These are phyloP conservation scores for Crepidodera aurea DNA, from an alignment of 2,888 invertebrate species.

Conservation along the genomic window DNA sequence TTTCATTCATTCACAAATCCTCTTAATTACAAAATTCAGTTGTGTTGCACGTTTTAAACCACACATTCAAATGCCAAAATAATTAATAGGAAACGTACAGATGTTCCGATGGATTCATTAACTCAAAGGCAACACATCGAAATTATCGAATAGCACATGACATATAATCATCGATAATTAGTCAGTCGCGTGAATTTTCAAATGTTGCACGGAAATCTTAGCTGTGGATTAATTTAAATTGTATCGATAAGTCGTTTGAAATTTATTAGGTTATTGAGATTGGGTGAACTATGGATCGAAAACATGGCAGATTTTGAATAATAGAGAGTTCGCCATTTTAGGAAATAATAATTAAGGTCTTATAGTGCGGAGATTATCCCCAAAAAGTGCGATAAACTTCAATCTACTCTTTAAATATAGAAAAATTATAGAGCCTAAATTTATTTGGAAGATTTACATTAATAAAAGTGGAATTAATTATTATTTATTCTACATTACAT, in stretches of 20 bases:
- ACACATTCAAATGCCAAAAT: neutral
- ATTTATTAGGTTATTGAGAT: neutral
- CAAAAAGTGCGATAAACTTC: too few species aligned
- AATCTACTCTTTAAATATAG: too few species aligned
- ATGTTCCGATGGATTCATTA: slow-evolving; percentile 9
- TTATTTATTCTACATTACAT: too few species aligned
- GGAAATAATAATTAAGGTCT: too few species aligned
- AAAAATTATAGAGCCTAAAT: too few species aligned
- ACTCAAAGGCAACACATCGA: slow-evolving; percentile 6
- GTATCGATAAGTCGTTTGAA: neutral
- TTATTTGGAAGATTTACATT: too few species aligned
- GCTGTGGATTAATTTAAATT: neutral
- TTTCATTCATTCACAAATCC: too few species aligned
- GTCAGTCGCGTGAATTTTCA: neutral
- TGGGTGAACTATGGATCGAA: neutral
- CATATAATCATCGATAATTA: neutral
- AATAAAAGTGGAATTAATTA: too few species aligned
- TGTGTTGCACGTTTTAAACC: neutral
- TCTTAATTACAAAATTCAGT: too few species aligned
- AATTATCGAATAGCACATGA: slow-evolving; percentile 12
- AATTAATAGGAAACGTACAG: slow-evolving; percentile 8
- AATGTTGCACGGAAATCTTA: slow-evolving; percentile 2
- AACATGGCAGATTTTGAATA: too few species aligned
- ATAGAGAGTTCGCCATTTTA: too few species aligned
- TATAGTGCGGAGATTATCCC: too few species aligned